These are phyloP conservation scores for Nephila pilipes DNA, from an alignment of 1,140 invertebrate species.

Conservation along the genomic window DNA sequence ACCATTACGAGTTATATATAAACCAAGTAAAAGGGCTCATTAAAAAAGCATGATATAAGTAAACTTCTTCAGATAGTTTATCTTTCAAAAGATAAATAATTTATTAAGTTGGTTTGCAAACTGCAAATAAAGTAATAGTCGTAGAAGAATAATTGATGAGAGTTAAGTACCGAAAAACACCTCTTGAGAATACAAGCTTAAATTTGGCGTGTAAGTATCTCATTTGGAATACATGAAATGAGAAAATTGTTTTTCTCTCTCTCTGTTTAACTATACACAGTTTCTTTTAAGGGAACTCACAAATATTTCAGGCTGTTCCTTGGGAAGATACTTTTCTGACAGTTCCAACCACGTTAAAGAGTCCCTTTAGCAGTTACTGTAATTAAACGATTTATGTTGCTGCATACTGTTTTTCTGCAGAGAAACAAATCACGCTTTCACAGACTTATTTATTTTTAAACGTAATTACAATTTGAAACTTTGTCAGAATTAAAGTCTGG, in stretches of 20 bases:
- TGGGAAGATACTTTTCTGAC: background rate
- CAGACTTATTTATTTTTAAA: constrained; percentile 6
- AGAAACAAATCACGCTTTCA: background rate
- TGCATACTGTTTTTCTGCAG: background rate
- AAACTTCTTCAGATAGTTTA: background rate
- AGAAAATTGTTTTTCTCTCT: constrained; percentile 2
- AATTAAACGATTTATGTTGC: constrained; percentile 1
- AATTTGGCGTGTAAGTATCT: background rate
- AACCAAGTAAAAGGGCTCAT: background rate
- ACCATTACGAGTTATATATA: background rate
- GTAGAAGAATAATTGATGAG: background rate
- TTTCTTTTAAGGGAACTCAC: background rate
- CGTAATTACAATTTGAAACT: background rate
- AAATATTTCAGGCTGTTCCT: background rate
- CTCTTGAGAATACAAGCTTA: background rate
- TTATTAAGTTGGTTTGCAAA: background rate
- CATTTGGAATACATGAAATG: background rate
- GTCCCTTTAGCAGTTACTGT: background rate
- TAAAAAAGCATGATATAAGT: background rate
- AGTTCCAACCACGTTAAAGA: background rate
- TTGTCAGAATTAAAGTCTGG: background rate
- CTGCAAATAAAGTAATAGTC: background rate
- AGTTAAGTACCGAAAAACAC: background rate
- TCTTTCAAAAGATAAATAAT: constrained; percentile 1
- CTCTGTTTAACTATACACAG: background rate